A percentile compares a stretch with the other conserved stretches of the same genome.
Conservation (phyloP, 1,140 invertebrate species). For the Caligus rogercresseyi region DNA sequence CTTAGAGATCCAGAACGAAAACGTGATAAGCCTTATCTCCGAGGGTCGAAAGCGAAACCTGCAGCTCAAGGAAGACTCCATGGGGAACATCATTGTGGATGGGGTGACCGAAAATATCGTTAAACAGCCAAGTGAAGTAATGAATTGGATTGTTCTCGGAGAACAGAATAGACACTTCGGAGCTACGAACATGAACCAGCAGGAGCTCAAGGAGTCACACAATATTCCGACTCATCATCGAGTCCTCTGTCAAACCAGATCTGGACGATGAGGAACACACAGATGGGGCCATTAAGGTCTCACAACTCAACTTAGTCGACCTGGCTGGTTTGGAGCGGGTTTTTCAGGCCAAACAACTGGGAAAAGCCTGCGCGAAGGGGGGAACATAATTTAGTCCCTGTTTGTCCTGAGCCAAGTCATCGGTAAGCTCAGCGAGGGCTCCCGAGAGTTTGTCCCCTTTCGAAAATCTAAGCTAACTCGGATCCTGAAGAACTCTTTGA, state of each 20-base stretch:
- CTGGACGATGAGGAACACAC: conserved; percentile 28
- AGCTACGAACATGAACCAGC: conserved; percentile 58
- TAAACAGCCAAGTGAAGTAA: neutral
- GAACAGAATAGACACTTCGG: conserved; percentile 47
- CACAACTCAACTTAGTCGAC: conserved; percentile 61
- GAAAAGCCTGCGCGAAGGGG: conserved; percentile 57
- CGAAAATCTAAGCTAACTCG: conserved; percentile 38
- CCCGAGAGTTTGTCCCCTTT: conserved; percentile 23
- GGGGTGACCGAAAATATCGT: neutral
- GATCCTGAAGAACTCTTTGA: conserved; percentile 59
- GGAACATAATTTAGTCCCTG: conserved; percentile 56
- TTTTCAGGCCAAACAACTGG: conserved; percentile 46
- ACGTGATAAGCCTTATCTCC: conserved; percentile 46
- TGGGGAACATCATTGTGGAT: neutral
- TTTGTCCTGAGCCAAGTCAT: conserved; percentile 21
- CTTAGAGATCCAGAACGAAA: conserved; percentile 40
- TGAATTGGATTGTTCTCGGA: conserved; percentile 43
- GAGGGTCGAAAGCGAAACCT: conserved; percentile 6
- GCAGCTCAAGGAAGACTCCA: neutral
- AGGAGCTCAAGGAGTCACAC: conserved; percentile 55
- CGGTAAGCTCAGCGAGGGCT: conserved; percentile 15
- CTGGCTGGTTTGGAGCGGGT: conserved; percentile 65
- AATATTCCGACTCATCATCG: conserved; percentile 41
- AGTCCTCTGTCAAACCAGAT: neutral
- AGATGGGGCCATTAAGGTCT: conserved; percentile 42